These are phyloP conservation scores for Rhagoletis pomonella DNA, from an alignment of 1,140 invertebrate genomes.

Conservation along the genomic window DNA sequence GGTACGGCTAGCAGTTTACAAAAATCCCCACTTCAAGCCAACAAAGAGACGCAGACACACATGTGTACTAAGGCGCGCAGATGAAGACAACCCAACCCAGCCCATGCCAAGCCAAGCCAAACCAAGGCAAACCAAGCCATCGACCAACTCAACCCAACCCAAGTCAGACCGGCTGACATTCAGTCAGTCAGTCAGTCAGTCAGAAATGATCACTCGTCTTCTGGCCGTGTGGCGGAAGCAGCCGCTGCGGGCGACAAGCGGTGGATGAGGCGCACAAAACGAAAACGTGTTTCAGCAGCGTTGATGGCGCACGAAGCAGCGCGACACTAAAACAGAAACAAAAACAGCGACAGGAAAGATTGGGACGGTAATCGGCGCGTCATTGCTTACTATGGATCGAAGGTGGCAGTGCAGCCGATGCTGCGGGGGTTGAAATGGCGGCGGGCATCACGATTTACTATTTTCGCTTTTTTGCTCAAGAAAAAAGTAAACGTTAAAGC, in stretches of 20 bases:
- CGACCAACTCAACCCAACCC: conserved; percentile 27
- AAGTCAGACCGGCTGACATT: background rate
- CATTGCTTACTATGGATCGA: background rate
- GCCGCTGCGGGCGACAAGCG: conserved; percentile 6
- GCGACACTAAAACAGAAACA: background rate
- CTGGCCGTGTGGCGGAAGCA: background rate
- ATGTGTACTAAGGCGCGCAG: background rate
- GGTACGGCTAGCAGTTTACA: conserved; percentile 41
- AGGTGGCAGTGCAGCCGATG: no score
- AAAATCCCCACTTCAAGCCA: background rate
- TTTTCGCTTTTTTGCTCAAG: background rate
- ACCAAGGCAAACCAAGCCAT: background rate
- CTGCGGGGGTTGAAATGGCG: background rate
- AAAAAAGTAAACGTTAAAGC: background rate
- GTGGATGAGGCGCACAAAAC: background rate
- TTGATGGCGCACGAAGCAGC: background rate
- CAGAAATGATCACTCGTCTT: background rate
- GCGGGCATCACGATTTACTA: background rate
- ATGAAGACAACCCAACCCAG: conserved; percentile 33
- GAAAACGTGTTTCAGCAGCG: conserved; percentile 2
- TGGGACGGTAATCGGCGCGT: background rate
- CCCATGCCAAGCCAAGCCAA: background rate
- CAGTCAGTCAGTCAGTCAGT: background rate
- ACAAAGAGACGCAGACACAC: background rate
- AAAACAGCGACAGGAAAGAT: conserved; percentile 14